These are phyloP conservation scores for Brassicogethes aeneus DNA, from an alignment of 2,888 invertebrate species.

Conservation along the genomic window DNA sequence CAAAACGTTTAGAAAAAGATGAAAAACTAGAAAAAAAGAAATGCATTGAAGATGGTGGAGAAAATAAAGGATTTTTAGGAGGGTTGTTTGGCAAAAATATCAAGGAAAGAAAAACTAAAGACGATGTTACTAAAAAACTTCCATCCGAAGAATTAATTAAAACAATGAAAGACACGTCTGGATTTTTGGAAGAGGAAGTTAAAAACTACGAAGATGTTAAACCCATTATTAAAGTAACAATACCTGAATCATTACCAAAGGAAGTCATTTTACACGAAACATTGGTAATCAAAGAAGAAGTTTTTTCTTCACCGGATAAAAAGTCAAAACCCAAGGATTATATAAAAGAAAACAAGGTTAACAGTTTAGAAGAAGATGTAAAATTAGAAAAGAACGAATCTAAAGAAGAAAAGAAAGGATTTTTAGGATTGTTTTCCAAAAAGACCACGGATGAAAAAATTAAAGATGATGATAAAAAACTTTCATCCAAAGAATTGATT, in stretches of 20 bases:
- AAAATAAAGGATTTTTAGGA: constrained; percentile 2
- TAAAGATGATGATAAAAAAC: background rate
- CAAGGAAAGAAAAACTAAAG: constrained; percentile 7
- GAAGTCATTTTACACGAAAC: too few relatives aligned
- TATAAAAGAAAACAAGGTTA: too few relatives aligned
- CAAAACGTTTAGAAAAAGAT: constrained; percentile 15
- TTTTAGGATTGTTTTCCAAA: constrained; percentile 17
- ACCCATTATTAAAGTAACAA: too few relatives aligned
- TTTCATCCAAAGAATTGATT: background rate
- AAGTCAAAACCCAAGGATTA: too few relatives aligned
- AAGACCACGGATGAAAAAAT: constrained; percentile 8
- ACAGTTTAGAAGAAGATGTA: too few relatives aligned
- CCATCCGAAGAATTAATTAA: background rate
- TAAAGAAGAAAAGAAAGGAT: constrained; percentile 1
- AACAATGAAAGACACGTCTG: background rate
- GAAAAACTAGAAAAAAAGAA: constrained; percentile 12
- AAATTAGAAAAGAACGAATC: too few relatives aligned
- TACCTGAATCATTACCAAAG: too few relatives aligned
- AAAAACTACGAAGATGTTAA: constrained; percentile 2
- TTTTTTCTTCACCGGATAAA: too few relatives aligned
- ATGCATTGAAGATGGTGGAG: background rate
- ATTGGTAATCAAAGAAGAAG: too few relatives aligned
- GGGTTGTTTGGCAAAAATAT: constrained; percentile 18
- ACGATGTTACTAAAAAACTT: background rate
- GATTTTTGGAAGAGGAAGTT: background rate